Evolutionary conservation across 2,888 invertebrate species (phyloP), one percentile per base, ranked within the genome.

Genomic region (Pasiphila rectangulata): DNA sequence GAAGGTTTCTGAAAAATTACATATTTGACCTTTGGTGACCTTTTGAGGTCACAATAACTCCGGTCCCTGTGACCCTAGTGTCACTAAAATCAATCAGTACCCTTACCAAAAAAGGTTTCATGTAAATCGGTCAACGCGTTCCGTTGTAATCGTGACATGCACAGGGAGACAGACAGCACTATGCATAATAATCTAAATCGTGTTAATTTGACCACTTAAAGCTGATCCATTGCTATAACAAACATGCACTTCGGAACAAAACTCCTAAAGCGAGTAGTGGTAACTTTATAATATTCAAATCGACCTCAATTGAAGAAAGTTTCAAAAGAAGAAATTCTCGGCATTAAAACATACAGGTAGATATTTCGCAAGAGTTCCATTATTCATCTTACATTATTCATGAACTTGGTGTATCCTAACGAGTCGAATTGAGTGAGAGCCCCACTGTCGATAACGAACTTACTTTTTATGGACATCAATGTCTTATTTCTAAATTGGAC

Each of bases 371-470:
- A 65, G 66, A 72, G 72, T 72, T 69, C 76, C 78, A 76, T 83
- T 85, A 83, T 79, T 75, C 80, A 68, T 67, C 63, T 75, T 84
- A 78, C 80, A 84, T 86, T 84, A 85, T 87, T 86, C 84, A 86
- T 84, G 84, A 80, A 69, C 62, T 62, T 71, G 61, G 66, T 81
- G 76, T 80, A 78, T 79, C 72, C 69, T 85, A 84, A 84, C 84
- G 83, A 86, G 80, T 72, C 66, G 73, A 75, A 75, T 74, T 73
- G 74, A 75, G 45, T 46, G 75, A 79, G 71, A 75, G 71, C 72
- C 75, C 75, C 67, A 75, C 75, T 70, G 74, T 69, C 75, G 72
- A 81, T 87, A 85, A 86, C 83, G 81, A 85, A 83, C 79, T 80
- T 72, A 75, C 69, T 66, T 71, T 79, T 80, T 79, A 51, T 64